Conservation (phyloP, 1,140 invertebrate genomes). For the Drosophila equinoxialis region DNA sequence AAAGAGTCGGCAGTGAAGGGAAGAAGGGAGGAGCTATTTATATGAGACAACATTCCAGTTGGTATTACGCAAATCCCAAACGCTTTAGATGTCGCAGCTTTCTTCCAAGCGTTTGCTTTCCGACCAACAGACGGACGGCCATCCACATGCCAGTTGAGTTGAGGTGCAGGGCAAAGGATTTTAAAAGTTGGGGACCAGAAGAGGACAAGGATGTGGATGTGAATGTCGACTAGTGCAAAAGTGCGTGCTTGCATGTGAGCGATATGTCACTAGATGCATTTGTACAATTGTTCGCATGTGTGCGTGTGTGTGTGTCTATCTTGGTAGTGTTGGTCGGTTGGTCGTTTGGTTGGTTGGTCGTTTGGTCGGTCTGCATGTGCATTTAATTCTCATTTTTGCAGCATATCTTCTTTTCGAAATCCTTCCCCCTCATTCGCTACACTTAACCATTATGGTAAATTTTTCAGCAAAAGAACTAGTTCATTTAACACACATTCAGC, state of each 20-base stretch:
- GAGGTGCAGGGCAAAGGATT: neutral
- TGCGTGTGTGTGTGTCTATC: slow-evolving; percentile 3
- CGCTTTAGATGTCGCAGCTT: slow-evolving; percentile 79
- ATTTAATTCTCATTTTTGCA: slow-evolving; percentile 37
- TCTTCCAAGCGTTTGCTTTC: slow-evolving; percentile 76
- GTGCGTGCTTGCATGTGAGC: slow-evolving; percentile 69
- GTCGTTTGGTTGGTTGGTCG: neutral
- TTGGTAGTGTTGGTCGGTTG: too few species aligned
- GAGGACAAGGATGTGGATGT: neutral
- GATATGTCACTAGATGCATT: slow-evolving; percentile 56
- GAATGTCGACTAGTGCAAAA: slow-evolving; percentile 63
- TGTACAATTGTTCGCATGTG: slow-evolving; percentile 18
- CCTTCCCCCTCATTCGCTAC: slow-evolving; percentile 23
- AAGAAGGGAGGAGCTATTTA: slow-evolving; percentile 63
- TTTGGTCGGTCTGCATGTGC: slow-evolving; percentile 14
- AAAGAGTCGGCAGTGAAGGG: neutral
- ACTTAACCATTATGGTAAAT: slow-evolving; percentile 17
- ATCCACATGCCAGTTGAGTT: neutral
- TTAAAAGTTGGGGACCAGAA: neutral
- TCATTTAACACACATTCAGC: neutral
- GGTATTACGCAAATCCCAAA: slow-evolving; percentile 79
- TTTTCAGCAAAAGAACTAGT: neutral
- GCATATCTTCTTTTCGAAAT: slow-evolving; percentile 17
- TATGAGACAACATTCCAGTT: slow-evolving; percentile 79
- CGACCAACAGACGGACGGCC: slow-evolving; percentile 49